Conservation (phyloP, 92 coral and sea anemone species). For the Zoanthus sociatus region DNA sequence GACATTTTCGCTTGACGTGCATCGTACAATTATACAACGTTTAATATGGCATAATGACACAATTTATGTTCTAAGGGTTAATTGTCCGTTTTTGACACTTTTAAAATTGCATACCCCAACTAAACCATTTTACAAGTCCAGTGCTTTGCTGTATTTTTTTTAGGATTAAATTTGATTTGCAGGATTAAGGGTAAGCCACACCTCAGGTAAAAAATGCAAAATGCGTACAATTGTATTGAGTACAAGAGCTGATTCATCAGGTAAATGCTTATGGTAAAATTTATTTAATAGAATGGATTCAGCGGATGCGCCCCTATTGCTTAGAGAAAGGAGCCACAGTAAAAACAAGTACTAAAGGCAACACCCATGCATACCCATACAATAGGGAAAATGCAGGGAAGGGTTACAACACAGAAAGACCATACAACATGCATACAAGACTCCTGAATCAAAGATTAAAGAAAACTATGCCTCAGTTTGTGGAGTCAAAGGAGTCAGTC, state of each 20-base stretch:
- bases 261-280: background rate
- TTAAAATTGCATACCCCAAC: too few relatives aligned
- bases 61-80: too few relatives aligned
- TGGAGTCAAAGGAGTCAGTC: slow-evolving; percentile 58
- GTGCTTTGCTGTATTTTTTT: too few relatives aligned
- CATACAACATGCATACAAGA: background rate
- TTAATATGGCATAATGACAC: too few relatives aligned
- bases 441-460: background rate
- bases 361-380: background rate
- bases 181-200: background rate
- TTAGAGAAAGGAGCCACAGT: background rate
- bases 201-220: background rate
- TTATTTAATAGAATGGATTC: background rate
- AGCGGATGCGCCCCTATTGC: background rate
- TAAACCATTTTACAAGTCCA: too few relatives aligned
- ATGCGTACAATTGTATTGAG: background rate
- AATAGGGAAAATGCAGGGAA: background rate
- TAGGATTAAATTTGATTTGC: background rate
- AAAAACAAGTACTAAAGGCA: background rate
- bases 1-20: too few relatives aligned
- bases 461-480: background rate
- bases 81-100: too few relatives aligned
- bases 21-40: too few relatives aligned
- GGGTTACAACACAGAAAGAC: background rate
- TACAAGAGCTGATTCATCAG: background rate